Evolutionary conservation across 2,888 invertebrate species (phyloP), one percentile per base, ranked within the genome.

Genomic region (Drosophila peninsularis): DNA sequence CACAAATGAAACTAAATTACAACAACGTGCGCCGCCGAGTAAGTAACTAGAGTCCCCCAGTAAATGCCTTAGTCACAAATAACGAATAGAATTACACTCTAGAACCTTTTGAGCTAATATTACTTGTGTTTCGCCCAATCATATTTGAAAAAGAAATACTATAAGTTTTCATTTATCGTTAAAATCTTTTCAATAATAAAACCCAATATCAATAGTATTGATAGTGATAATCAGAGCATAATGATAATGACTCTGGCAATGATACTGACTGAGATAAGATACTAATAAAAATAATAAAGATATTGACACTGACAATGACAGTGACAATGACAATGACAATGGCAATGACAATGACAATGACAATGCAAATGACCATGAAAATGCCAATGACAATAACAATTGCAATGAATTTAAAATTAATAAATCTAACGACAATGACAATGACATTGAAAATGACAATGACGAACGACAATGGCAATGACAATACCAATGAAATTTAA

Each of bases 1-100:
- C 83, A 80, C 87, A 85, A 85, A 75, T 76, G 81, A 84, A 88
- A 81, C 86, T 83, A 85, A 85, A 85, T 88, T 85, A 82, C 77
- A 85, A 78, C 84, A 85, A 82, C 75, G 71, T 81, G 71, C 53
- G 64, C 57, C 42, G 10, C 17, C 58, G 69, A 62, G 47, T 63
- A 36, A 56, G 19, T 36, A 37, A 14, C 13, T 36, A 24, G 10
- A 56, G 27, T 36, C 36, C 24, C 24, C 3, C 27, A 45, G 24
- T 2, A 36, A 36, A 14, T 5, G 10, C 21, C 9, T 6, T 5
- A 6, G 10, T 19, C 19, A 5, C 1, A 24, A 3, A 36, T 14
- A 11, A 13, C 27, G 14, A 17, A 36, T 56, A 19, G 56, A 27
- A 27, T 37, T 27, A 6, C 36, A 27, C 36, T 27, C 19, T 54